These are phyloP conservation scores for Hypsopygia costalis DNA, from an alignment of 2,888 invertebrate genomes.

Conservation along the genomic window DNA sequence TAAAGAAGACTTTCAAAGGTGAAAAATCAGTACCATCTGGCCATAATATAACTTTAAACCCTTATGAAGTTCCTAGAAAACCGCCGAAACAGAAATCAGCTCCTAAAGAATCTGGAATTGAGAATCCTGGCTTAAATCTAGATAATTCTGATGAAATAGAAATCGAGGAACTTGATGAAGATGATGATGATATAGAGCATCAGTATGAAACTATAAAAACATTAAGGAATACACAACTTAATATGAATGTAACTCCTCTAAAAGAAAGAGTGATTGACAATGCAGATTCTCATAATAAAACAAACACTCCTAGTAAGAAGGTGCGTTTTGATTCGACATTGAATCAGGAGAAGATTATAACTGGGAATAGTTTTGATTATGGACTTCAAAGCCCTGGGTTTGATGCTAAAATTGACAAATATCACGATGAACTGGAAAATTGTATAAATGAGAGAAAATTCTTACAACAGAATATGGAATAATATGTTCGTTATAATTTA, in stretches of 20 bases:
- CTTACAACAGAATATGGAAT: conserved; percentile 68
- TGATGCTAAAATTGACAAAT: conserved; percentile 68
- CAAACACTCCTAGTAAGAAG: conserved; percentile 63
- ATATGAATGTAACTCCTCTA: conserved; percentile 68
- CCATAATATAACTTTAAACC: conserved; percentile 51
- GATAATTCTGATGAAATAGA: conserved; percentile 73
- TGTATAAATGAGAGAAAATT: conserved; percentile 74
- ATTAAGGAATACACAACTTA: conserved; percentile 58
- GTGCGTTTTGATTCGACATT: conserved; percentile 73
- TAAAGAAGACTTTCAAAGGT: conserved; percentile 66
- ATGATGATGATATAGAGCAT: conserved; percentile 48
- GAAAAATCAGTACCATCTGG: conserved; percentile 44
- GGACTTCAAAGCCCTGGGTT: conserved; percentile 69
- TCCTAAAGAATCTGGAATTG: conserved; percentile 60
- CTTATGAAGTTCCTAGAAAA: conserved; percentile 72
- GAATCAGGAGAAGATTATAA: conserved; percentile 69
- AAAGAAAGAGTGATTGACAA: conserved; percentile 47
- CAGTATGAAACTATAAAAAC: conserved; percentile 71
- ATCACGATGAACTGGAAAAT: conserved; percentile 74
- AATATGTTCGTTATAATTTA: too few species aligned
- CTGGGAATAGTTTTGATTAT: conserved; percentile 71
- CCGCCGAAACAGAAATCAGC: conserved; percentile 45
- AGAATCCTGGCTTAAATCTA: conserved; percentile 64
- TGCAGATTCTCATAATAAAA: conserved; percentile 51
- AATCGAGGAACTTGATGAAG: conserved; percentile 50